A percentile compares a stretch with the other conserved stretches of the same genome.
Evolutionary conservation across 2,888 invertebrate genomes (phyloP).

Genomic region (Tachina fera): DNA sequence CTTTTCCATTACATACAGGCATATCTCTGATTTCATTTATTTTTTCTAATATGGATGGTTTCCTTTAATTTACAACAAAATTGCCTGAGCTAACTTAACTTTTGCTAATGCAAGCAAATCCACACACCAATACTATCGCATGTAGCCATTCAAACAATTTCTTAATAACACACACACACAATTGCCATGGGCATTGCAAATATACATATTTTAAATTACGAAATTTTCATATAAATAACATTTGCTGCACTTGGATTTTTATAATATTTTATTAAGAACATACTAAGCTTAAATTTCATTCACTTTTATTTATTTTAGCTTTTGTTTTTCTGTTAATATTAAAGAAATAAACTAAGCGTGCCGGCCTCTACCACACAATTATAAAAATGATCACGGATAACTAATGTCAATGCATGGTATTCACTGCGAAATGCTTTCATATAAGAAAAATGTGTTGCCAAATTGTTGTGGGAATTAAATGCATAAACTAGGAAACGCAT

Average conservation of each 20-base stretch:
- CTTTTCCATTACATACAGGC: too few species aligned
- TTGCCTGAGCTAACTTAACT: background rate
- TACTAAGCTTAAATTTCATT: background rate
- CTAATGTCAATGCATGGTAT: background rate
- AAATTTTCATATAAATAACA: conserved; percentile 18
- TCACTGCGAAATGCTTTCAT: background rate
- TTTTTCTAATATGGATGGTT: background rate
- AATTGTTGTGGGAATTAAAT: background rate
- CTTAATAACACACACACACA: too few species aligned
- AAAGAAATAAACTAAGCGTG: background rate
- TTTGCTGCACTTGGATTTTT: background rate
- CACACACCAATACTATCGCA: too few species aligned
- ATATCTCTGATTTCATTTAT: background rate
- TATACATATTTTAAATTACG: background rate
- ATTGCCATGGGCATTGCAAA: background rate
- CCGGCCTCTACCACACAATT: background rate
- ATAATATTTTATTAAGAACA: background rate
- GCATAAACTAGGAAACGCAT: conserved; percentile 4
- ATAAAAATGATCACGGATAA: background rate
- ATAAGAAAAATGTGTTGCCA: conserved; percentile 18
- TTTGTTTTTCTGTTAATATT: background rate
- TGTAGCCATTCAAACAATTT: too few species aligned
- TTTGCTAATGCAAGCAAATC: too few species aligned
- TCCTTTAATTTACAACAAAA: background rate
- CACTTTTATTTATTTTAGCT: conserved; percentile 8